phyloP scores from a whole-genome alignment of 2,797 vertebrate species.

The Danionella dracula region DNA sequence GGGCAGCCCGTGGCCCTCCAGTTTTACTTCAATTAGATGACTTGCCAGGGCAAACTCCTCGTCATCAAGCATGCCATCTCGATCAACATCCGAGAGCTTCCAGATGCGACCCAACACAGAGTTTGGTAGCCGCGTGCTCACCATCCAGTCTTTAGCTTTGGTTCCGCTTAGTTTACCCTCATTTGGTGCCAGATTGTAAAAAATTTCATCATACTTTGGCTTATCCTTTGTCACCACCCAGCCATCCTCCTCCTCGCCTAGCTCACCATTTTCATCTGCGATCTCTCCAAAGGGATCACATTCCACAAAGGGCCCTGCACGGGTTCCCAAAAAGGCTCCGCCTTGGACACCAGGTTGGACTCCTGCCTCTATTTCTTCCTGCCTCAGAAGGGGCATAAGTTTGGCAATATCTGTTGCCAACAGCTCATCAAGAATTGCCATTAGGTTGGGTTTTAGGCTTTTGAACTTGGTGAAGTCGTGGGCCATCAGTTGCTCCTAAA shows the following conservation, averaged over 20 bases:
- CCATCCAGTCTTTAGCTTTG: constrained; percentile 92
- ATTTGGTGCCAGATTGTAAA: constrained; percentile 85
- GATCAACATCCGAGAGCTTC: constrained; percentile 91
- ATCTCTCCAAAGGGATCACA: constrained; percentile 70
- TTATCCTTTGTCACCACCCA: constrained; percentile 96
- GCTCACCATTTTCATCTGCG: constrained; percentile 58
- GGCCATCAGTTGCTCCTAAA: constrained; percentile 82
- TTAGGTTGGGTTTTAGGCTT: constrained; percentile 79
- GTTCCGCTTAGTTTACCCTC: constrained; percentile 89
- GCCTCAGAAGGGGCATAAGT: constrained; percentile 86
- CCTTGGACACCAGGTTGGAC: constrained; percentile 79
- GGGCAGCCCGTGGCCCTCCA: constrained; percentile 88
- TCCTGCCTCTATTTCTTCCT: constrained; percentile 82
- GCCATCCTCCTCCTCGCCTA: constrained; percentile 65
- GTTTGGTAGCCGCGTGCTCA: constrained; percentile 87
- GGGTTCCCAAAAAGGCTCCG: constrained; percentile 82
- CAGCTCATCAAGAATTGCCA: constrained; percentile 80
- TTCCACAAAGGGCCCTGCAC: constrained; percentile 80
- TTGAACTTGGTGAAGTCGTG: constrained; percentile 91
- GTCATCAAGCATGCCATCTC: constrained; percentile 89
- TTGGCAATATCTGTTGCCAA: constrained; percentile 80
- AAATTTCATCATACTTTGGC: constrained; percentile 93
- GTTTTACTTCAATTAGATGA: constrained; percentile 89
- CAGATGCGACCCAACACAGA: constrained; percentile 90
- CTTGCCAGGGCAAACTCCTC: constrained; percentile 91